Base-by-base conservation (phyloP, 2,113 vertebrate species). In the Mustela nigripes region DNA sequence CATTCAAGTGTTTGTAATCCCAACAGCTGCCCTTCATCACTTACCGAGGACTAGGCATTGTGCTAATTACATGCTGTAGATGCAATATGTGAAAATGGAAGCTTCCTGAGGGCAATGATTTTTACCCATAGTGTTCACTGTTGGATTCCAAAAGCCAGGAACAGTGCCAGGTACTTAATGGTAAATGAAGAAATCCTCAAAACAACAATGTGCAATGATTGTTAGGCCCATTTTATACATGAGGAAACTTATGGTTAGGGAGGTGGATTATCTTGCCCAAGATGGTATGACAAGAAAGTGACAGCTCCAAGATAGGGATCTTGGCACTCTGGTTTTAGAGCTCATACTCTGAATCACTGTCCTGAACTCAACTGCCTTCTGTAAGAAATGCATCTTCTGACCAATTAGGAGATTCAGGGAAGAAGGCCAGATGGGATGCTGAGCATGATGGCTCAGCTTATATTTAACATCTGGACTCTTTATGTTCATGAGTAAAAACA, bases 401-500 rank as follows among this genome's bases (percentile, higher is more conserved):
- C 63, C 89, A 48, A 0, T 62, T 24, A 58, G n/a, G 83, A 89
- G 39, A 81, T n/a, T 63, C 7, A 50, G n/a, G 9, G 9, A 74
- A 62, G 65, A 58, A 58, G 21, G 26, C 33, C 67, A 48, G 31
- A 24, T 50, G 56, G 39, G 24, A 36, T 36, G n/a, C 63, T 22
- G 58, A 31, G 3, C 48, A 12, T 83, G 53, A 60, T 71, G 19
- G 16, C 42, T 93, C 85, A 67, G 74, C 15, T 95, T 94, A 21
- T 63, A 42, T 71, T 82, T 39, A 50, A 50, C 79, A 81, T 89
- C 83, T 92, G 80, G 8, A 19, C 42, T 78, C 42, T 95, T 92
- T 93, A 88, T 96, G n/a, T 24, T 96, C 39, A 83, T n/a, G 36
- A 93, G 33, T 73, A 24, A 96, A 85, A 96, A 88, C 73, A 94